Conservation (phyloP, 2,797 vertebrate species). For the Sus cebifrons region DNA sequence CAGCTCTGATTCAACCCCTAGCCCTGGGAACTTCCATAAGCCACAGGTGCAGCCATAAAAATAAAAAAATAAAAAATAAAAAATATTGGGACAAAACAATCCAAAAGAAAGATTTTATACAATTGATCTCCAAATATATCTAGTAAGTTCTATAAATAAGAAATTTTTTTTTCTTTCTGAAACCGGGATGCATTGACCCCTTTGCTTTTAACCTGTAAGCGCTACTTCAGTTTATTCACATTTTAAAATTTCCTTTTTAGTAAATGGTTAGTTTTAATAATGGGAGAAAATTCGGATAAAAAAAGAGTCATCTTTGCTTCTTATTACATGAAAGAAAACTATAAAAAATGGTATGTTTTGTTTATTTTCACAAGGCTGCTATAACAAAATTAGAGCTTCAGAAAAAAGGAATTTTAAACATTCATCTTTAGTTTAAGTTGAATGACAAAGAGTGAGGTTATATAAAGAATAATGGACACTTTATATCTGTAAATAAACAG, state of each 20-base stretch:
- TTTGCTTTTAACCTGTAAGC: background rate
- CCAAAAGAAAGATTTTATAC: background rate
- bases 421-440: background rate
- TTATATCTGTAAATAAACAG: background rate
- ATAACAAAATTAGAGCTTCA: background rate
- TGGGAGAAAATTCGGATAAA: background rate
- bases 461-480: background rate
- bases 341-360: background rate
- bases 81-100: background rate
- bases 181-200: background rate
- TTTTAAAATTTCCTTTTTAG: background rate
- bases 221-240: background rate
- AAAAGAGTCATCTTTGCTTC: background rate
- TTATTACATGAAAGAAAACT: background rate
- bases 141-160: background rate
- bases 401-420: background rate
- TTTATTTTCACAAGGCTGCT: slow-evolving; percentile 12
- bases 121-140: background rate
- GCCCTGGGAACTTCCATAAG: no score
- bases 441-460: background rate
- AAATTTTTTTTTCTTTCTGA: background rate
- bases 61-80: background rate
- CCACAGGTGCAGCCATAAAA: no score
- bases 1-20: no score
- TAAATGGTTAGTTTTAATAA: background rate